Base-by-base conservation (phyloP, 2,797 vertebrate genomes). In the Zonotrichia albicollis region DNA sequence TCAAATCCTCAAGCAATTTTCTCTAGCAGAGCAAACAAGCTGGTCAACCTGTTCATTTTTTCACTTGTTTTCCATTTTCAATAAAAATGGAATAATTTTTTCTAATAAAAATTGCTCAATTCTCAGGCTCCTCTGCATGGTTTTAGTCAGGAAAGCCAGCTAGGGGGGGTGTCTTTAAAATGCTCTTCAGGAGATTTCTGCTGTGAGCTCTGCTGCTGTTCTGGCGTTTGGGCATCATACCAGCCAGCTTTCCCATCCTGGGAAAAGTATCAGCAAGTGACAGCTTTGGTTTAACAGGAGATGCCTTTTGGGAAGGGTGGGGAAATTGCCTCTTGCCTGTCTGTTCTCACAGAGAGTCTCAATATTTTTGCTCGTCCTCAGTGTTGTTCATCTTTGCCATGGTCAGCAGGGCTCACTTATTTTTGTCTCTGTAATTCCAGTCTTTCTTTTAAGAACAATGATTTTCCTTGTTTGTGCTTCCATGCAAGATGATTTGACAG, bases 41-140 rank as follows among this genome's bases (percentile, higher is more conserved):
- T 36, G n/a, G 27, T 45, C 61, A 60, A 3, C 18, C 27, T 72
- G n/a, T 75, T 70, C 4, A 15, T 40, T 32, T 60, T 58, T 43
- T 23, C 1, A 21, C 30, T 85, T 30, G 3, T 53, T 72, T 87
- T 61, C 45, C 5, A 14, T 72, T 53, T 80, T 30, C 38, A 27
- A 0, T 11, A 9, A 5, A 8, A 34, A 57, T 57, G 10, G 22
- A 25, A 57, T 57, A 0, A 25, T 34, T 57, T 57, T 23, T 57
- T 57, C 3, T 15, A 25, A 34, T 57, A 25, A 57, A 57, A 34
- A 25, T 6, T 48, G 30, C 23, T 67, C 30, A 32, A 34, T 10
- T 74, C 30, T 40, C 10, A 0, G 2, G 13, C 26, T 67, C 66
- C 34, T 81, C 34, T 40, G 51, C 48, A 13, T 18, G 5, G 3